Conservation (phyloP, 2,113 vertebrate genomes). For the Psilopogon haemacephalus region DNA sequence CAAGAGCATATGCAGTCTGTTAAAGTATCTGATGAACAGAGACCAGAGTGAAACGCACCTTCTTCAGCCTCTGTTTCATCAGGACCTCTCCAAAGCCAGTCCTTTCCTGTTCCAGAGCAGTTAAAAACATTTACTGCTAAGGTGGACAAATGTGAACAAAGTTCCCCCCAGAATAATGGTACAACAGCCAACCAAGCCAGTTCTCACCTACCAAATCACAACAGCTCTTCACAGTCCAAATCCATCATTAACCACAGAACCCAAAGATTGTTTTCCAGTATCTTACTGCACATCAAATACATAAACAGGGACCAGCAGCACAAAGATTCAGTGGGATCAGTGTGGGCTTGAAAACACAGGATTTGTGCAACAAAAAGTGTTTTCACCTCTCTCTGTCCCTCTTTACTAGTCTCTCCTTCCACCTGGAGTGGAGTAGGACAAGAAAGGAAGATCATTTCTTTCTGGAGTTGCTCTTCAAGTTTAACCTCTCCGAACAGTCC, state of each 20-base stretch:
- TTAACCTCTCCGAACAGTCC: neutral
- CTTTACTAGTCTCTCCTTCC: neutral
- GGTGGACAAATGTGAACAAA: rapidly evolving
- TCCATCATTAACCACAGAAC: neutral
- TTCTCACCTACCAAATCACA: neutral
- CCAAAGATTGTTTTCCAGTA: neutral
- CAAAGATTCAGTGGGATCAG: neutral
- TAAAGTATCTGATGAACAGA: neutral
- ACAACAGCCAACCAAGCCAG: neutral
- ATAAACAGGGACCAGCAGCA: neutral
- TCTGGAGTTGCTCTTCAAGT: neutral
- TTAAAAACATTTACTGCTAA: neutral
- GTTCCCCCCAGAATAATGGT: neutral
- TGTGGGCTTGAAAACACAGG: neutral
- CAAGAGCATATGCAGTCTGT: neutral
- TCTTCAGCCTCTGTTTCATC: neutral
- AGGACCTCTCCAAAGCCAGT: neutral
- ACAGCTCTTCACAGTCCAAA: neutral
- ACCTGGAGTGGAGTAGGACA: neutral
- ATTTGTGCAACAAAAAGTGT: rapidly evolving
- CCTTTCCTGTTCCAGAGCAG: neutral
- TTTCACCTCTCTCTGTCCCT: neutral
- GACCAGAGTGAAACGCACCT: neutral
- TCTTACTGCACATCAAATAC: rapidly evolving
- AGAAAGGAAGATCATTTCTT: neutral